Evolutionary conservation across 2,797 vertebrate species (phyloP), one percentile per base, ranked within the genome.

Genomic region (Capromys pilorides): DNA sequence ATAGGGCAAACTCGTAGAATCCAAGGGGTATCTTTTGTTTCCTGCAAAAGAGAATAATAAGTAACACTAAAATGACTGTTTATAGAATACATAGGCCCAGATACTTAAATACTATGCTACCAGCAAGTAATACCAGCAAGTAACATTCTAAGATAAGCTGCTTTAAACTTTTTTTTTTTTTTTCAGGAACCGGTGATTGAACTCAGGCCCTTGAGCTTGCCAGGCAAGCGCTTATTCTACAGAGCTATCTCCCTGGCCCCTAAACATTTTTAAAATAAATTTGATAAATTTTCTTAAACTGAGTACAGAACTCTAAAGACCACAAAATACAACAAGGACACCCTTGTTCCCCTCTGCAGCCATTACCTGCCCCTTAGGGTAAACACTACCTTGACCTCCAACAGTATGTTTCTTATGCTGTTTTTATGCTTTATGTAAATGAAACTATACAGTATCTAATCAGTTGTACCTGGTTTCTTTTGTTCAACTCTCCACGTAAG

Each of bases 1-100:
- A 98, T 99, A 98, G 31, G 99, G 98, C 97, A 99, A 97, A 97
- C 99, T 99, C n/a, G 97, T 98, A 19, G 99, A 99, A 81, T 99
- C 99, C 98, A 99, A 97, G 6, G 99, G 99, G 91, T 99, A 97
- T 77, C 98, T 97, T 92, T 98, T 99, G 64, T 94, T 97, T 95
- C 98, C 99, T 99, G 98, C 54, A 98, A 98, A 88, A 97, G 45
- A 98, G 31, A 97, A 93, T 66, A 97, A 91, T 61, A 80, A 71
- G 24, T 13, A 67, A 91, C 21, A 86, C 1, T 54, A 79, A 84
- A 82, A 51, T 45, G 92, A 89, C 11, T 81, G 9, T 45, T 8
- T 54, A 39, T 5, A 87, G 51, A 82, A 57, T 13, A 59, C 24
- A n/a, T 1, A 33, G 5, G 39, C 39, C 54, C 22, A 51, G 28